Base-by-base conservation (phyloP, 37 sponge, comb jelly and placozoan genomes). In the Halichondria panicea region DNA sequence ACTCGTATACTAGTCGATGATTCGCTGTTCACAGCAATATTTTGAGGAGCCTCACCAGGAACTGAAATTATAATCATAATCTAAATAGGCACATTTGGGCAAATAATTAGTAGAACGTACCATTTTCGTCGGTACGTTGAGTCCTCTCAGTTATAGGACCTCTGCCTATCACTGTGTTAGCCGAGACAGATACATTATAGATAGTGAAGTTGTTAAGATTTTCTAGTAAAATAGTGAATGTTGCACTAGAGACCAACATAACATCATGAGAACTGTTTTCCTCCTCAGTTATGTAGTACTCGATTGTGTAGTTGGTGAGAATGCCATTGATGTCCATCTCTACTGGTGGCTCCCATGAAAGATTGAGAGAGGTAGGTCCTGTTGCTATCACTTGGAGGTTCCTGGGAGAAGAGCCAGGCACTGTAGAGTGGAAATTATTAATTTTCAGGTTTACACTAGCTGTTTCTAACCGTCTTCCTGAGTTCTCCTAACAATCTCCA, bases 311-410 rank as follows among this genome's bases (percentile, higher is more conserved):
- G 40, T 12, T 8, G 7, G 9, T 19, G 11, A 76, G 61, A 24
- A 81, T 35, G 28, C 82, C 82, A 62, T 81, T 81, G 56, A 69
- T 19, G 64, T 71, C 65, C 2, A 43, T 48, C 24, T 73, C 71
- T 21, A 7, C 19, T 33, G 71, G 70, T 19, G 57, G 19, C 43
- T 55, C 65, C 82, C 82, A 81, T 5, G 52, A 52, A 2, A 81
- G 36, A 62, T 19, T 43, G 38, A 81, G 52, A 2, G 22, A 35
- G 41, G 55, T 79, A 8, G 80, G 24, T 25, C 46, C 41, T 21
- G 28, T 76, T 32, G 41, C 45, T 13, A 18, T 28, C 2, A 76
- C 77, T 30, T 28, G 15, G 28, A 76, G 45, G 48, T 76, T 62
- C 30, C 28, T 21, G 24, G 77, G 77, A 62, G 77, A 36, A 27